These are phyloP conservation scores for Alethe castanea DNA, from an alignment of 2,113 vertebrate species.

Conservation along the genomic window DNA sequence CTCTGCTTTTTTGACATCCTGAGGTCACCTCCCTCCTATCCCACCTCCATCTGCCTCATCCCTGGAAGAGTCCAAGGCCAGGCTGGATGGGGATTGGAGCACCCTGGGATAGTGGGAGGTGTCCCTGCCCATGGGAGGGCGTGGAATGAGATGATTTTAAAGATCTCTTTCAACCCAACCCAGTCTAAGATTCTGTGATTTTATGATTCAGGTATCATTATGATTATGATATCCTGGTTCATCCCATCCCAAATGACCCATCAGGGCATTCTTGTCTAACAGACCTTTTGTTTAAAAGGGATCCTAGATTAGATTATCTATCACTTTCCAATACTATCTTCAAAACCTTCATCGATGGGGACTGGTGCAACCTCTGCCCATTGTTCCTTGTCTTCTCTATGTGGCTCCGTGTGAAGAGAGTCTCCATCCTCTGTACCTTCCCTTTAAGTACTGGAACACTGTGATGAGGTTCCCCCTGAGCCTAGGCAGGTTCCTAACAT, in stretches of 20 bases:
- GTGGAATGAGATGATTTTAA: background rate
- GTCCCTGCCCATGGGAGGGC: background rate
- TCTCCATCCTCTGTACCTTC: background rate
- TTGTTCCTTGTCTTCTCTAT: background rate
- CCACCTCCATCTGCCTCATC: background rate
- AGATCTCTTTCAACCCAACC: background rate
- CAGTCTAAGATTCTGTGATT: background rate
- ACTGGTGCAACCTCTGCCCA: background rate
- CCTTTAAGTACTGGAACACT: background rate
- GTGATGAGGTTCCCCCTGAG: background rate
- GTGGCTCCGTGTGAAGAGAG: background rate
- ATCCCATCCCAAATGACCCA: background rate
- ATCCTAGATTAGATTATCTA: no score
- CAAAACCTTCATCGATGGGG: background rate
- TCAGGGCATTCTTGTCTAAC: background rate
- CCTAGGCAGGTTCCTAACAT: slow-evolving; percentile 35
- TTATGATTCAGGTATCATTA: background rate
- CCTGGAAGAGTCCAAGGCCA: background rate
- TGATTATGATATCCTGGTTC: background rate
- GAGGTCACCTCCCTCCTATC: background rate
- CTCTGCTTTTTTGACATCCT: background rate
- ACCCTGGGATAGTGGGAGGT: background rate
- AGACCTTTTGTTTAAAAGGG: no score
- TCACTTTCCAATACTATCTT: background rate
- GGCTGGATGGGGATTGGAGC: background rate